Conservation (phyloP, 2,113 vertebrate species). For the Pedetes capensis region DNA sequence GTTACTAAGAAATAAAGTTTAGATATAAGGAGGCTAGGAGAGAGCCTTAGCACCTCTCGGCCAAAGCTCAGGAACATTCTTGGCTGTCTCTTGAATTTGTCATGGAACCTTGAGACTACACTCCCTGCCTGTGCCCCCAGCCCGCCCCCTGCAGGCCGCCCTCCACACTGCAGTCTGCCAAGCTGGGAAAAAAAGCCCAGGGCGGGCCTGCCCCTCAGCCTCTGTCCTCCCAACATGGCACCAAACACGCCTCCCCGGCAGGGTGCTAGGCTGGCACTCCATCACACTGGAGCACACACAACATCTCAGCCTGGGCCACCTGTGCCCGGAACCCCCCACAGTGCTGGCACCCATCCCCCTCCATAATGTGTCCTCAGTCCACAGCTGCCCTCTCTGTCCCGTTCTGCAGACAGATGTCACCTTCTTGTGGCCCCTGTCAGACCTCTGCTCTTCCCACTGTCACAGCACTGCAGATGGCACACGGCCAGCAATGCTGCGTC, state of each 20-base stretch:
- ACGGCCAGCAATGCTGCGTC: not conserved
- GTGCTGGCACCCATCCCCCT: accelerated
- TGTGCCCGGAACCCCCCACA: too few species aligned
- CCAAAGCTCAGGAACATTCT: too few species aligned
- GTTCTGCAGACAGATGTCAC: accelerated
- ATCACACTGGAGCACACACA: not conserved
- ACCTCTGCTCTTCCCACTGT: not conserved
- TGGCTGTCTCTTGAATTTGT: too few species aligned
- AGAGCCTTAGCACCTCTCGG: too few species aligned
- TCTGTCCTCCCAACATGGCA: not conserved
- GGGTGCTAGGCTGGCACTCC: not conserved
- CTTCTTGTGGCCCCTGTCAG: not conserved
- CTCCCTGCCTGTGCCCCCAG: not conserved
- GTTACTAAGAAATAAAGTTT: too few species aligned
- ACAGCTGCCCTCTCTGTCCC: not conserved
- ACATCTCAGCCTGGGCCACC: not conserved
- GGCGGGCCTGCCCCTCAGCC: too few species aligned
- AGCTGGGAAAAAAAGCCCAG: too few species aligned
- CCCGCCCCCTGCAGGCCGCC: not conserved
- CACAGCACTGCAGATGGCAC: accelerated
- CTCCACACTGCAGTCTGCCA: not conserved
- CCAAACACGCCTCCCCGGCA: not conserved
- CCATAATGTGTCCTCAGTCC: not conserved
- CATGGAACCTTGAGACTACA: too few species aligned
- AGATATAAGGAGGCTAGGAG: too few species aligned